Evolutionary conservation across 2,888 invertebrate species (phyloP).

Genomic region (Cantharis rustica): DNA sequence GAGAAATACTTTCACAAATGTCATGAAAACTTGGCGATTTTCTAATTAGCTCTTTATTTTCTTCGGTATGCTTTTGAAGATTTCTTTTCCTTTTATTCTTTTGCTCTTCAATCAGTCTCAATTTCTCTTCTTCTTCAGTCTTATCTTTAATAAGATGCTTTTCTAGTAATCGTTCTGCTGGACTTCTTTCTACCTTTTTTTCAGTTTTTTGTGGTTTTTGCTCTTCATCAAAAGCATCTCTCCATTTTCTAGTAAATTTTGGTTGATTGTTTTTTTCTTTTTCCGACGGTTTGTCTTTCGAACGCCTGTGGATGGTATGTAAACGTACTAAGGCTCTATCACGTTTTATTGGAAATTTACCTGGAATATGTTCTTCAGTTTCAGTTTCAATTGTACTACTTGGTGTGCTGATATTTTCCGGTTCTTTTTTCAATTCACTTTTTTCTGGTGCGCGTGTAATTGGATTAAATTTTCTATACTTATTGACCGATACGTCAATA

Average conservation of each 20-base stretch:
- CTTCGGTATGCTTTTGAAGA: slow-evolving; percentile 1
- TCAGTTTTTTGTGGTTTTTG: slow-evolving; percentile 53
- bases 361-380: slow-evolving; percentile 52
- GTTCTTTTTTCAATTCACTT: slow-evolving; percentile 18
- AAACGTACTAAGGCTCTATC: slow-evolving; percentile 76
- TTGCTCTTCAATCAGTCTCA: slow-evolving; percentile 30
- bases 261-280: slow-evolving; percentile 37
- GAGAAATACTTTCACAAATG: slow-evolving; percentile 61
- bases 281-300: slow-evolving; percentile 43
- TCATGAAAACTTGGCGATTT: slow-evolving; percentile 60
- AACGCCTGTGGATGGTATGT: slow-evolving; percentile 62
- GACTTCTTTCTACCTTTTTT: slow-evolving; percentile 58
- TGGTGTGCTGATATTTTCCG: slow-evolving; percentile 21
- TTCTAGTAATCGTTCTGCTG: slow-evolving; percentile 75
- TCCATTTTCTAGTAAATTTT: slow-evolving; percentile 58
- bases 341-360: slow-evolving; percentile 64
- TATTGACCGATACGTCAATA: slow-evolving; percentile 79
- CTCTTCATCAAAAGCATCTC: slow-evolving; percentile 65
- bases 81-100: slow-evolving; percentile 23
- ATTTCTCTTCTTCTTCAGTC: slow-evolving; percentile 50
- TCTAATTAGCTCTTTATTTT: slow-evolving; percentile 4
- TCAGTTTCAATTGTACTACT: slow-evolving; percentile 53
- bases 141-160: slow-evolving; percentile 72
- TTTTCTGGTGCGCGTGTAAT: slow-evolving; percentile 29
- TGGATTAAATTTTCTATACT: slow-evolving; percentile 57